Evolutionary conservation across 2,888 invertebrate genomes (phyloP).

Genomic region (Xestia c-nigrum): DNA sequence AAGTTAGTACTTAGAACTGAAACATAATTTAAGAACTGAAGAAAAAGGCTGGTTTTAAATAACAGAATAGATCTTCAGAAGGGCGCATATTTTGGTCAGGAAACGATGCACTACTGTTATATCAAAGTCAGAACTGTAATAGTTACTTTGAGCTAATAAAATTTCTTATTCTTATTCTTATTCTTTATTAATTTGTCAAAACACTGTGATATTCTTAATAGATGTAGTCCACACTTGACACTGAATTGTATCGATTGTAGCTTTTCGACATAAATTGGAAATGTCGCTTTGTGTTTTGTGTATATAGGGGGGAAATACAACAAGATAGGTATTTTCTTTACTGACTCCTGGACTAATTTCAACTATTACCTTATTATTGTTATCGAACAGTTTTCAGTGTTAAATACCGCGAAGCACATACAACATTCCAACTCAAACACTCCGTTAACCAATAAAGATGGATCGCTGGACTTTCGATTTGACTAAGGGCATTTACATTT

Average conservation of each 20-base stretch:
- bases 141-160: no score
- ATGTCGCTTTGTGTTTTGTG: neutral
- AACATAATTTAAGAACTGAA: neutral
- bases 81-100: neutral
- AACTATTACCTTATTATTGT: no score
- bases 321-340: neutral
- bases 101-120: no score
- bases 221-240: neutral
- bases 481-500: constrained; percentile 43
- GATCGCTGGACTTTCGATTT: neutral
- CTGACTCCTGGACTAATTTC: neutral
- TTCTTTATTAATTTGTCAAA: neutral
- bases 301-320: neutral
- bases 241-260: neutral
- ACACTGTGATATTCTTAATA: neutral
- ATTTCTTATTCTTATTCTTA: no score
- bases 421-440: neutral
- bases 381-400: no score
- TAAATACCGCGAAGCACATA: neutral
- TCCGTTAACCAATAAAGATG: neutral
- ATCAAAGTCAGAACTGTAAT: neutral
- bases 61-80: neutral
- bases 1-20: no score
- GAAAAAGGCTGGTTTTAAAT: no score
- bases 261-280: neutral